phyloP scores from a whole-genome alignment of 2,797 vertebrate species.

The Tenualosa thibaudeaui region DNA sequence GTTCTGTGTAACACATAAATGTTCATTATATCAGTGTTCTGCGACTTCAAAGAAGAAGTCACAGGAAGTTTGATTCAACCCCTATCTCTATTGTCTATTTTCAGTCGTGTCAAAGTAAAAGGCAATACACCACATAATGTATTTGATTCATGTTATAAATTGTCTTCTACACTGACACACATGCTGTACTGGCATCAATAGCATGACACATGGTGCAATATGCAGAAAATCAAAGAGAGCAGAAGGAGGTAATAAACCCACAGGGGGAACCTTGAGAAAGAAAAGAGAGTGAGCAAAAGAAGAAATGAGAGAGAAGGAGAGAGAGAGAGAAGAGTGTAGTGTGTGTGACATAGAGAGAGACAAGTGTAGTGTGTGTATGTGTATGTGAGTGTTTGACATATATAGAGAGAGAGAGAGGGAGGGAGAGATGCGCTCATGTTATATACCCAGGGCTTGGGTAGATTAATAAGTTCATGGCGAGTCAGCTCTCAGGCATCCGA shows the following conservation, averaged over 20 bases:
- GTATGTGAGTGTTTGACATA: too few species aligned
- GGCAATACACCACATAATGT: not conserved
- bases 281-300: constrained; percentile 13
- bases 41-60: too few species aligned
- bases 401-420: not conserved
- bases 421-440: constrained; percentile 22
- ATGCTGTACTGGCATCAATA: not conserved
- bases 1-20: not conserved
- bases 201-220: not conserved
- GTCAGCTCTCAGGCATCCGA: constrained; percentile 26
- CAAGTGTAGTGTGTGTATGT: not conserved
- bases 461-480: constrained; percentile 25
- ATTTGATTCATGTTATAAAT: not conserved
- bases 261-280: not conserved
- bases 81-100: too few species aligned
- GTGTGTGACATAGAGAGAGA: constrained; percentile 9
- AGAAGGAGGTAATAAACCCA: not conserved
- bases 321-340: not conserved
- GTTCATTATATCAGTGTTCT: not conserved
- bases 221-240: not conserved
- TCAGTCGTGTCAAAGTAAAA: not conserved
- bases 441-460: constrained; percentile 21
- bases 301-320: not conserved
- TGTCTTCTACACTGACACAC: not conserved
- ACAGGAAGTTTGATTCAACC: too few species aligned